Evolutionary conservation across 2,113 vertebrate species (phyloP), one percentile per base, ranked within the genome.

Genomic region (Trichomycterus rosablanca): DNA sequence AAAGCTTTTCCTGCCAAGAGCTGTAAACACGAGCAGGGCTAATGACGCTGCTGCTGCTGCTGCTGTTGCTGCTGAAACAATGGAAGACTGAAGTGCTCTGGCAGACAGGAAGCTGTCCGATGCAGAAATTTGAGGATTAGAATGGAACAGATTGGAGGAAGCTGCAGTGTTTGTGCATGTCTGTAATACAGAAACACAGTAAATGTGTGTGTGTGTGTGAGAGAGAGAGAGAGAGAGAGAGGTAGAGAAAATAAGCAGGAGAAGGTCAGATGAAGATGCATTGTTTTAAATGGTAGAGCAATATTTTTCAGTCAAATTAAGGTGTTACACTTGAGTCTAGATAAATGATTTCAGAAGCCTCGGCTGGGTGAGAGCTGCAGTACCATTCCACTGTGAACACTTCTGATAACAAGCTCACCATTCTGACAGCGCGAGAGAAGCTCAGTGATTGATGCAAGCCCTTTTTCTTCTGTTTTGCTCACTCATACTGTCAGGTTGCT

Each of bases 231-330:
- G 48, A 43, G 48, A 32, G 7, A 34, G 35, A 24, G 22, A 20
- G 22, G 46, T 40, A 61, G n/a, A 37, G 7, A 37, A 10, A 37
- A 3, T 7, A 10, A 37, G 2, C 5, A 10, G 12, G 2, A 37
- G 10, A 11, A 11, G 12, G 34, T 11, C 12, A 37, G 34, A 37
- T 37, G 11, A 10, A 79, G 74, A 68, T 74, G 64, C 78, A 81
- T 60, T 75, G 80, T 82, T 80, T 84, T 79, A 81, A 82, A 76
- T 82, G 81, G 78, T 70, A 63, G 73, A 78, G 73, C 70, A 71
- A 71, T 79, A 74, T 80, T 86, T 83, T 82, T 83, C 78, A 82
- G 77, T 77, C 72, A 79, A 84, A 85, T 85, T 83, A 86, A 72
- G 74, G 72, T 81, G 82, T 84, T 81, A 81, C 81, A 78, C 83